Evolutionary conservation across 2,888 invertebrate genomes (phyloP).

Genomic region (Cynaeus angustus): DNA sequence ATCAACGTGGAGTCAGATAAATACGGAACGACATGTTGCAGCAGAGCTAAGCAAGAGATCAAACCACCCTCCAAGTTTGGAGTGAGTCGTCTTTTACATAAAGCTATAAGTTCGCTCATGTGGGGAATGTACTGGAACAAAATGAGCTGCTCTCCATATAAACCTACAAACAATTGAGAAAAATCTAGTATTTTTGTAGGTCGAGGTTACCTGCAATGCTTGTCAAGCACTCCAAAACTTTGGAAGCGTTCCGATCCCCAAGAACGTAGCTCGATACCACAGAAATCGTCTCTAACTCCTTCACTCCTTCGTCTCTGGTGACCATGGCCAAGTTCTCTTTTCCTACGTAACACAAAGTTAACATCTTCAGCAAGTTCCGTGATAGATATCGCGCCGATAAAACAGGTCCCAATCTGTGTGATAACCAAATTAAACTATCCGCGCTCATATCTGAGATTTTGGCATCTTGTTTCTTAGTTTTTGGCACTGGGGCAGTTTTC

Average conservation of each 20-base stretch:
- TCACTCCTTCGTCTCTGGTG: conserved; percentile 62
- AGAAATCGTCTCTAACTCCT: conserved; percentile 75
- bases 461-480: conserved; percentile 60
- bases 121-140: conserved; percentile 93
- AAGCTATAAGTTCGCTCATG: conserved; percentile 87
- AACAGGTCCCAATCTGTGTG: conserved; percentile 95
- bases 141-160: conserved; percentile 92
- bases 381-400: conserved; percentile 93
- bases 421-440: conserved; percentile 92
- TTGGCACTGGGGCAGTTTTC: conserved; percentile 35
- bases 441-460: conserved; percentile 91
- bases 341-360: conserved; percentile 94
- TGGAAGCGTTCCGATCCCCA: conserved; percentile 87
- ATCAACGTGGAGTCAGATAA: conserved; percentile 89
- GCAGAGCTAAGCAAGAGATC: conserved; percentile 86
- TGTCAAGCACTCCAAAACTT: conserved; percentile 93
- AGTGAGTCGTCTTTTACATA: conserved; percentile 87
- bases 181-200: not conserved
- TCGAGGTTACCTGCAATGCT: conserved; percentile 83
- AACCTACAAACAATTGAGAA: conserved; percentile 74
- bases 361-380: conserved; percentile 92
- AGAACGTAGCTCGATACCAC: conserved; percentile 79
- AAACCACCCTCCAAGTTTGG: conserved; percentile 91
- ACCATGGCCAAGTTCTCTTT: conserved; percentile 81
- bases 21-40: conserved; percentile 87